Evolutionary conservation across 2,888 invertebrate species (phyloP).

Genomic region (Lordiphosa andalusiaca): DNA sequence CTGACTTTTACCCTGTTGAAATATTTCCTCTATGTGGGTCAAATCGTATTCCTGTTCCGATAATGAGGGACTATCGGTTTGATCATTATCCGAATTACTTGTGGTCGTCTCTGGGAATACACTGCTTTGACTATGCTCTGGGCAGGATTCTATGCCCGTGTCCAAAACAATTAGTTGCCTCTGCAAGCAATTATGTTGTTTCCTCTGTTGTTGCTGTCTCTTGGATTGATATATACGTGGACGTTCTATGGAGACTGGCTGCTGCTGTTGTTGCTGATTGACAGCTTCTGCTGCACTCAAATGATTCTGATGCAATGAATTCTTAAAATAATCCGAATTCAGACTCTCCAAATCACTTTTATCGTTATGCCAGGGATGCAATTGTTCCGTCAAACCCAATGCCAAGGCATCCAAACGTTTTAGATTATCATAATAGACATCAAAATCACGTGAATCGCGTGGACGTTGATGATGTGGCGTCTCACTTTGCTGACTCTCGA

Average conservation of each 20-base stretch:
- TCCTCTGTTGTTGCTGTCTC: constrained; percentile 48
- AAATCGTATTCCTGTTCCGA: constrained; percentile 79
- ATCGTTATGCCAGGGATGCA: constrained; percentile 80
- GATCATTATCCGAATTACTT: constrained; percentile 79
- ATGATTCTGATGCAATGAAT: constrained; percentile 79
- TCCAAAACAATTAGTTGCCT: constrained; percentile 33
- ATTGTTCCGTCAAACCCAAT: constrained; percentile 64
- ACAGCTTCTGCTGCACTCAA: constrained; percentile 40
- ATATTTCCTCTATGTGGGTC: constrained; percentile 76
- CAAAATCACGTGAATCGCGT: constrained; percentile 70
- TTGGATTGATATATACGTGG: constrained; percentile 77
- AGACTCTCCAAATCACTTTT: constrained; percentile 81
- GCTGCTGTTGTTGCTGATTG: constrained; percentile 32
- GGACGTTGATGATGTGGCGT: constrained; percentile 35
- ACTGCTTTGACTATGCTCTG: constrained; percentile 79
- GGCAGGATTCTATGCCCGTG: constrained; percentile 72
- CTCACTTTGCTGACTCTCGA: constrained; percentile 2
- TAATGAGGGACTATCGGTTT: constrained; percentile 76
- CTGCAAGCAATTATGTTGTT: constrained; percentile 30
- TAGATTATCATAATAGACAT: constrained; percentile 79
- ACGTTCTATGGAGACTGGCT: constrained; percentile 63
- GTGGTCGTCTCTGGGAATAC: constrained; percentile 79
- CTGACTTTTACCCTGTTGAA: constrained; percentile 47
- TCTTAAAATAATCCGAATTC: constrained; percentile 80
- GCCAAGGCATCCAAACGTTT: constrained; percentile 78